Conservation (phyloP, 2,113 vertebrate genomes). For the Hucho hucho region DNA sequence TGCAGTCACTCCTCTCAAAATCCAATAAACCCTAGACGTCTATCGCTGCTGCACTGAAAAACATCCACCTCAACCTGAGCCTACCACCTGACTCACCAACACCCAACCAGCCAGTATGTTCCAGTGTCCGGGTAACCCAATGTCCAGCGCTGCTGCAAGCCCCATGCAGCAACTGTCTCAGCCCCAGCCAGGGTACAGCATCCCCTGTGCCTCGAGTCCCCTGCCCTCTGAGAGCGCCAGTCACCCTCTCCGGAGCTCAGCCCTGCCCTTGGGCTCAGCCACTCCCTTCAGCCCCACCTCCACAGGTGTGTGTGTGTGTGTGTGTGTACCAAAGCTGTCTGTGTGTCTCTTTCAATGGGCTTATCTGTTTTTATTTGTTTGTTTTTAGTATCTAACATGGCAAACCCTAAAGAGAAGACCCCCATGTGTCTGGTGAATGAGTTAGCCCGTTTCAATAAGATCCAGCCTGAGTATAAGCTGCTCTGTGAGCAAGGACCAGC, state of each 20-base stretch:
- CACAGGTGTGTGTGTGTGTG: conserved; percentile 7
- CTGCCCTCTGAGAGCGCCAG: conserved; percentile 93
- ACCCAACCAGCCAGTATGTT: conserved; percentile 83
- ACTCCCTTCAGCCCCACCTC: conserved; percentile 88
- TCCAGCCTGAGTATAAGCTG: conserved; percentile 92
- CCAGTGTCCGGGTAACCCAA: conserved; percentile 81
- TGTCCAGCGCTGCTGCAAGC: conserved; percentile 72
- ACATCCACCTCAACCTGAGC: conserved; percentile 32
- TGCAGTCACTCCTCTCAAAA: conserved; percentile 30
- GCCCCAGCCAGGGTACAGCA: conserved; percentile 86
- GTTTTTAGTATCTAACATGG: conserved; percentile 89
- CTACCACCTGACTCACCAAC: conserved; percentile 19
- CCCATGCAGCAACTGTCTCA: background rate
- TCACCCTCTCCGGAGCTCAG: conserved; percentile 89
- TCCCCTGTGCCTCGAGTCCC: conserved; percentile 85
- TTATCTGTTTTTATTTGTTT: conserved; percentile 27
- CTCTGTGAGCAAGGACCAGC: conserved; percentile 91
- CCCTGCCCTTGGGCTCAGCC: conserved; percentile 88
- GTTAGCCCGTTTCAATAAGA: conserved; percentile 96
- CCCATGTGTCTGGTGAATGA: conserved; percentile 98
- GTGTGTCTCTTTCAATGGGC: background rate
- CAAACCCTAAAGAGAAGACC: conserved; percentile 99
- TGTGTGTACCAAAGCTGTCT: background rate
- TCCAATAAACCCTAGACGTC: conserved; percentile 17
- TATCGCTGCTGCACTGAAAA: conserved; percentile 41